These are phyloP conservation scores for Carposina sasakii DNA, from an alignment of 1,140 invertebrate species.

Conservation along the genomic window DNA sequence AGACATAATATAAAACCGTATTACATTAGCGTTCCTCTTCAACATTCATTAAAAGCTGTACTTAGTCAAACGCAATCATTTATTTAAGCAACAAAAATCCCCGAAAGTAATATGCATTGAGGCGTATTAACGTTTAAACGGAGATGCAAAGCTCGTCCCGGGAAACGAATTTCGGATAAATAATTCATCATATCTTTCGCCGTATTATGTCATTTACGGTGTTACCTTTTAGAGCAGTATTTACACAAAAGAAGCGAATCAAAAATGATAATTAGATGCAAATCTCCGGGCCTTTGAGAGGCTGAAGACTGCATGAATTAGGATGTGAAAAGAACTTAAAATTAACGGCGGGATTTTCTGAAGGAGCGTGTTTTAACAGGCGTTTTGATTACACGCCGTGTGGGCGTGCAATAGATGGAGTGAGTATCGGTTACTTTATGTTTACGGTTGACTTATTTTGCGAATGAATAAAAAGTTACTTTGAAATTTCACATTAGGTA, in stretches of 20 bases:
- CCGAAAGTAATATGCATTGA: conserved; percentile 67
- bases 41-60: conserved; percentile 68
- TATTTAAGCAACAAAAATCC: conserved; percentile 69
- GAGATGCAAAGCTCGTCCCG: conserved; percentile 31
- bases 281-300: conserved; percentile 53
- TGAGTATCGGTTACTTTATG: too few relatives aligned
- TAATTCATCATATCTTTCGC: conserved; percentile 68
- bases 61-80: conserved; percentile 66
- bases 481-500: conserved; percentile 42
- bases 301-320: too few relatives aligned
- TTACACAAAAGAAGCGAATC: conserved; percentile 70
- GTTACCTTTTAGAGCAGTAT: conserved; percentile 64
- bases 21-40: conserved; percentile 42
- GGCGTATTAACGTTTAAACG: conserved; percentile 52
- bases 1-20: too few relatives aligned
- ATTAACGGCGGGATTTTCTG: too few relatives aligned
- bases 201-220: conserved; percentile 69
- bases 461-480: conserved; percentile 11
- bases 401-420: too few relatives aligned
- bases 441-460: too few relatives aligned
- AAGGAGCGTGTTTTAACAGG: too few relatives aligned
- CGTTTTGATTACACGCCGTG: too few relatives aligned
- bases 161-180: conserved; percentile 58
- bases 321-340: too few relatives aligned
- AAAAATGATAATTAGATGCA: conserved; percentile 71